Conservation (phyloP, 2,797 vertebrate genomes). For the Sebastes trivittatus region DNA sequence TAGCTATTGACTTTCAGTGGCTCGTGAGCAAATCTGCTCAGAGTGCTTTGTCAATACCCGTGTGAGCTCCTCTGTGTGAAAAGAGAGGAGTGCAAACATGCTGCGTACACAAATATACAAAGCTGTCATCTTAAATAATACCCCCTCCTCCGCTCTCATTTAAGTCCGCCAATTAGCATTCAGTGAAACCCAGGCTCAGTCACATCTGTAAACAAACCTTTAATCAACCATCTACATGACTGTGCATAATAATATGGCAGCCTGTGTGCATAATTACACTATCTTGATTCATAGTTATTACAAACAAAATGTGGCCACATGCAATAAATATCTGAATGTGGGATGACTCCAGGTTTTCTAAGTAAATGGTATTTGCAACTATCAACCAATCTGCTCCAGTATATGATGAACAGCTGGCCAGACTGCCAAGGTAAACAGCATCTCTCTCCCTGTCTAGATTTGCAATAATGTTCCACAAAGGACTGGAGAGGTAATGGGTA, state of each 20-base stretch:
- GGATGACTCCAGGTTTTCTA: neutral
- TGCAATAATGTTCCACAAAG: constrained; percentile 59
- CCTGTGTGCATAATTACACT: constrained; percentile 25
- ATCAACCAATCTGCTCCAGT: constrained; percentile 13
- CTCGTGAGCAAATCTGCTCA: constrained; percentile 23
- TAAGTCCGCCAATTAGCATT: constrained; percentile 54
- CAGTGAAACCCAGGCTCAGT: constrained; percentile 22
- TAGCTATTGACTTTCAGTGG: constrained; percentile 41
- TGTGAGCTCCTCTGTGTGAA: constrained; percentile 5
- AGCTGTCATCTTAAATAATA: constrained; percentile 47
- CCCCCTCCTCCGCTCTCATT: constrained; percentile 5
- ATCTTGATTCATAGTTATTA: constrained; percentile 22
- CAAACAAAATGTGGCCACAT: constrained; percentile 1
- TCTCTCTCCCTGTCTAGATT: constrained; percentile 40
- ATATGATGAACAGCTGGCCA: constrained; percentile 28
- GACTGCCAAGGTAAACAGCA: constrained; percentile 44
- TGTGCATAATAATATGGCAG: constrained; percentile 40
- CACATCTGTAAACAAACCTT: constrained; percentile 56
- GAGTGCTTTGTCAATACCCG: constrained; percentile 43
- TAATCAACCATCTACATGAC: constrained; percentile 50
- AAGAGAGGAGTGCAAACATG: constrained; percentile 34
- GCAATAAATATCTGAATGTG: constrained; percentile 3
- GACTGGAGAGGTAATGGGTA: constrained; percentile 54
- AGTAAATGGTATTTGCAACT: constrained; percentile 24
- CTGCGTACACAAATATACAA: constrained; percentile 37